Conservation (phyloP, 2,113 vertebrate genomes). For the Phrynocephalus versicolor region DNA sequence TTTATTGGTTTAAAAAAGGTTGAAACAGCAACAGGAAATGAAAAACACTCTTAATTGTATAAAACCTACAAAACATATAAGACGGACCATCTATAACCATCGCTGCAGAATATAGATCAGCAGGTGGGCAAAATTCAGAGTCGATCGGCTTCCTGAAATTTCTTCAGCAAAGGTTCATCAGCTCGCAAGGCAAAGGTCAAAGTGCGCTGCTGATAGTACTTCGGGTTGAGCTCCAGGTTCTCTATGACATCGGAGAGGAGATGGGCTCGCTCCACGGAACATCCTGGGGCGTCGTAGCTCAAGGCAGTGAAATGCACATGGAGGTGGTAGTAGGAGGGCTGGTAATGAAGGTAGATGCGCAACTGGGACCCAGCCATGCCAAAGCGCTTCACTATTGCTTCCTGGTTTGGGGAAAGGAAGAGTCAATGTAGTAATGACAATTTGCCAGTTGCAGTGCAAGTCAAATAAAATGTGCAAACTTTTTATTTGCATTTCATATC, state of each 20-base stretch:
- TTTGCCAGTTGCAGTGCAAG: too few species aligned
- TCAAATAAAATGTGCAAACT: neutral
- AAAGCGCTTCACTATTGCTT: conserved; percentile 78
- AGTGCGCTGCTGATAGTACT: conserved; percentile 78
- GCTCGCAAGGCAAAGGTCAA: conserved; percentile 84
- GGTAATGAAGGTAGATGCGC: conserved; percentile 91
- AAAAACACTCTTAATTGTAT: fast-evolving
- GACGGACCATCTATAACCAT: neutral
- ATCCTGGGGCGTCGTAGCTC: conserved; percentile 85
- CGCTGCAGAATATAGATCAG: neutral
- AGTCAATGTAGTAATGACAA: neutral
- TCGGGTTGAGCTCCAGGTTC: conserved; percentile 79
- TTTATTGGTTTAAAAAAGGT: conserved; percentile 12
- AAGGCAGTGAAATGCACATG: conserved; percentile 92
- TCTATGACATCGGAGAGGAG: conserved; percentile 88
- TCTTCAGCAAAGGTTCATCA: conserved; percentile 78
- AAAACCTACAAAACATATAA: neutral
- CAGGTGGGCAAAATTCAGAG: conserved; percentile 42
- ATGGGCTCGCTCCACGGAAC: conserved; percentile 87
- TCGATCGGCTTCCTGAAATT: conserved; percentile 79
- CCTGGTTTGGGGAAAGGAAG: conserved; percentile 62
- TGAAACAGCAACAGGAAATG: neutral
- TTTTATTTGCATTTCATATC: neutral
- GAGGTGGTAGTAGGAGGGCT: conserved; percentile 94
- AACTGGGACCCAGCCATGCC: conserved; percentile 74